phyloP scores from a whole-genome alignment of 2,888 invertebrate species.

The Mayetiola destructor region DNA sequence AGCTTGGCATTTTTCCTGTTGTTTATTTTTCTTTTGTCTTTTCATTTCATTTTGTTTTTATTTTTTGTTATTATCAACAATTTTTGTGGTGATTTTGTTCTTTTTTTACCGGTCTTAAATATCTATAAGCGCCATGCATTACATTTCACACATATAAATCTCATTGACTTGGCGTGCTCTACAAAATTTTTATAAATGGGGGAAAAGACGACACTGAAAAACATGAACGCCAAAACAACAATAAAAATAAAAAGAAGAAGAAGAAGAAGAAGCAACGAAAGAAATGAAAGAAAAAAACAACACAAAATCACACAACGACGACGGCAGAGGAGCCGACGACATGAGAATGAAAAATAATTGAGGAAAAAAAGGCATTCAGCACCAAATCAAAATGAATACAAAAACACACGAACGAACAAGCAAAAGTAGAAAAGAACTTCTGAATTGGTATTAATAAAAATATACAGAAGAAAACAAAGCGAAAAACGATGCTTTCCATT shows the following conservation, averaged over 20 bases:
- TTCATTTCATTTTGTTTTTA: too few species aligned
- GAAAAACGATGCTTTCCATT: constrained; percentile 12
- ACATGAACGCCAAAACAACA: neutral
- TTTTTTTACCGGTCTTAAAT: neutral
- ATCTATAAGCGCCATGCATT: neutral
- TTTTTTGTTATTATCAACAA: constrained; percentile 4
- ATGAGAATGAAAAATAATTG: too few species aligned
- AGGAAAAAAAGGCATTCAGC: neutral
- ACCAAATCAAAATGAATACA: neutral
- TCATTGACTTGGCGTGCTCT: neutral
- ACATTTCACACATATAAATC: neutral
- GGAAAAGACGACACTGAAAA: neutral
- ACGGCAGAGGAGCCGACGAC: neutral
- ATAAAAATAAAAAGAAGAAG: neutral
- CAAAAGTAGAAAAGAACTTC: constrained; percentile 5
- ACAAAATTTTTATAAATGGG: constrained; percentile 1
- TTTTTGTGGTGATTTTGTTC: constrained; percentile 9
- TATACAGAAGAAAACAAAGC: constrained; percentile 3
- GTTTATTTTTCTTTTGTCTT: too few species aligned
- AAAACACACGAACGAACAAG: neutral
- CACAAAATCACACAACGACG: neutral
- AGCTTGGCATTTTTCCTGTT: neutral
- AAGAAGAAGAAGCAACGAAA: neutral
- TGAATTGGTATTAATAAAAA: neutral
- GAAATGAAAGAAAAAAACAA: neutral